Evolutionary conservation across 64 coral and sea anemone genomes (phyloP), one percentile per base, ranked within the genome.

Genomic region (Stichodactyla mertensii): DNA sequence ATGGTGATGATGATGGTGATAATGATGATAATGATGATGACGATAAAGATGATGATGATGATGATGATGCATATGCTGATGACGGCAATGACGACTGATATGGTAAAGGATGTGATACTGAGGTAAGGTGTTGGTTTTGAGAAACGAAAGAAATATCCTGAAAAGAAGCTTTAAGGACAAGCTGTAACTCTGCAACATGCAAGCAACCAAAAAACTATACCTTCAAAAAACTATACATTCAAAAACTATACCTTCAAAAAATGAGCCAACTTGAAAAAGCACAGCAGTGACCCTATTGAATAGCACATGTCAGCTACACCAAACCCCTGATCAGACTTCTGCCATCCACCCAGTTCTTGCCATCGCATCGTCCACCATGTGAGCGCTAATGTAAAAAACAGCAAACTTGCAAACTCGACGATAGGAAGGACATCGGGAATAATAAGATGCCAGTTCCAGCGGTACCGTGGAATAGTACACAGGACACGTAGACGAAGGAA

Each of bases 181-280:
- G 8, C 56, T 9, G 8, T 58, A 9, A 15, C 14, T 58, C 56
- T 1, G 8, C 14, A 58, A 58, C 56, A 15, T 58, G 8, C 56
- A 15, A 11, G 1, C 14, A 15, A 11, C 19, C 71, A 77, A 11
- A 11, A 77, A 51, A 45, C 36, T 77, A 16, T 77, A 20, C 18
- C 20, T 23, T 77, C 11, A 77, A 26, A 77, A 77, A 26, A 16
- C 19, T 51, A 16, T 26, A 80, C 78, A 36, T 80, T 80, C 19
- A 80, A 24, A 16, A 26, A 16, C 19, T 51, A 16, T 26, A 80
- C 78, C 78, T 80, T 80, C 19, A 80, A 24, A 80, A 15, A 80
- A 80, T 80, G 78, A 54, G 78, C 78, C 78, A 80, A 20, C 26
- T 54, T 80, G 78, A 80, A 28, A 45, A 82, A 82, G 20, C 79